Evolutionary conservation across 1,140 invertebrate species (phyloP).

Genomic region (Calephelis nemesis): DNA sequence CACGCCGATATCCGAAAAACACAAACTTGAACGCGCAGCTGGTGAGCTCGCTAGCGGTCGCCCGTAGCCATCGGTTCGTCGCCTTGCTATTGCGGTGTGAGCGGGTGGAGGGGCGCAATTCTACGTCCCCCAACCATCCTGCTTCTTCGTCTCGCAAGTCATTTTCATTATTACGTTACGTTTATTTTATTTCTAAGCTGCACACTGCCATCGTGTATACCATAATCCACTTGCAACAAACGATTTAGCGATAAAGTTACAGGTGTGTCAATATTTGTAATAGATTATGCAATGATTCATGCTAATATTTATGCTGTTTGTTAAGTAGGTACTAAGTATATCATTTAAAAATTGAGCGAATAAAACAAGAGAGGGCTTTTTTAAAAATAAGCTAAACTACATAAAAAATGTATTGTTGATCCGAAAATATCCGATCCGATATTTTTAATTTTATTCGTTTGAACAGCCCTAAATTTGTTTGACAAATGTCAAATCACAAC

Average conservation of each 20-base stretch:
- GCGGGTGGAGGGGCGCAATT: conserved; percentile 56
- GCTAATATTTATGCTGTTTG: no score
- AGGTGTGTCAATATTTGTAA: conserved; percentile 28
- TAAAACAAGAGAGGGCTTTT: no score
- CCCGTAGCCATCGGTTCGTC: conserved; percentile 48
- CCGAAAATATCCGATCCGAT: no score
- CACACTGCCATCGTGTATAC: conserved; percentile 8
- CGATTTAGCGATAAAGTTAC: conserved; percentile 53
- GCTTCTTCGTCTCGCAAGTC: conserved; percentile 60
- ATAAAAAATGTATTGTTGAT: no score
- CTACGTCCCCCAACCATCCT: conserved; percentile 57
- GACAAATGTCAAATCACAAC: no score
- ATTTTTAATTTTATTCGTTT: no score
- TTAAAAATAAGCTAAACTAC: no score
- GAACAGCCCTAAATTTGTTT: no score
- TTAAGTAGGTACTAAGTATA: no score
- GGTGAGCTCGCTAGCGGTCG: conserved; percentile 65
- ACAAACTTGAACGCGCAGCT: conserved; percentile 72
- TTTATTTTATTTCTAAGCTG: conserved; percentile 59
- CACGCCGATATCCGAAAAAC: conserved; percentile 71
- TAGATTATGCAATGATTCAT: conserved; percentile 33
- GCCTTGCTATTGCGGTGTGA: conserved; percentile 49
- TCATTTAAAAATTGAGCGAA: no score
- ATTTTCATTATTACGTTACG: conserved; percentile 68
- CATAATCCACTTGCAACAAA: conserved; percentile 19